These are phyloP conservation scores for Calameuta filiformis DNA, from an alignment of 2,888 invertebrate genomes.

Conservation along the genomic window DNA sequence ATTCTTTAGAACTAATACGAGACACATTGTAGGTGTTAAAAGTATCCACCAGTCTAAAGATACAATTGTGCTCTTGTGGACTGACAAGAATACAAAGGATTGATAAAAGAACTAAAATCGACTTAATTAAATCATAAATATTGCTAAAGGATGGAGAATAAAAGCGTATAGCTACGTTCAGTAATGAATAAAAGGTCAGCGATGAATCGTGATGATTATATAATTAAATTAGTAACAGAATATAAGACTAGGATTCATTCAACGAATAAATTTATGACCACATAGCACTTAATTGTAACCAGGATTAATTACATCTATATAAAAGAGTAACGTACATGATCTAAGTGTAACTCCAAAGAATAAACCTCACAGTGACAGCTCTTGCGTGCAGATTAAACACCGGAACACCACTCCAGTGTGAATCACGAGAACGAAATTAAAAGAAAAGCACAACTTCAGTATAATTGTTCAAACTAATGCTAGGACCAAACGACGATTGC, in stretches of 20 bases:
- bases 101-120: neutral
- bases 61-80: neutral
- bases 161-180: neutral
- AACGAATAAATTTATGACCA: neutral
- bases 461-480: neutral
- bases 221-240: neutral
- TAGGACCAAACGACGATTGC: neutral
- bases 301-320: neutral
- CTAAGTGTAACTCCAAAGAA: neutral
- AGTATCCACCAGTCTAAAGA: too few relatives aligned
- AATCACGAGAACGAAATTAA: neutral
- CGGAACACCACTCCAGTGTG: neutral
- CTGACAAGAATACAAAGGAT: neutral
- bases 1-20: neutral
- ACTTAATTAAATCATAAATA: too few relatives aligned
- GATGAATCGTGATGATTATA: neutral
- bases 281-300: neutral
- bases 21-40: neutral
- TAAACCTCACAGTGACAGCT: neutral
- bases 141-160: neutral
- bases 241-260: neutral
- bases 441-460: neutral
- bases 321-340: neutral
- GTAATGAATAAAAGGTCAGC: neutral
- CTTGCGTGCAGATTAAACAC: neutral